A percentile compares a stretch with the other conserved stretches of the same genome.
These are phyloP conservation scores for Zeuzera pyrina DNA, from an alignment of 2,888 invertebrate genomes.

Conservation along the genomic window DNA sequence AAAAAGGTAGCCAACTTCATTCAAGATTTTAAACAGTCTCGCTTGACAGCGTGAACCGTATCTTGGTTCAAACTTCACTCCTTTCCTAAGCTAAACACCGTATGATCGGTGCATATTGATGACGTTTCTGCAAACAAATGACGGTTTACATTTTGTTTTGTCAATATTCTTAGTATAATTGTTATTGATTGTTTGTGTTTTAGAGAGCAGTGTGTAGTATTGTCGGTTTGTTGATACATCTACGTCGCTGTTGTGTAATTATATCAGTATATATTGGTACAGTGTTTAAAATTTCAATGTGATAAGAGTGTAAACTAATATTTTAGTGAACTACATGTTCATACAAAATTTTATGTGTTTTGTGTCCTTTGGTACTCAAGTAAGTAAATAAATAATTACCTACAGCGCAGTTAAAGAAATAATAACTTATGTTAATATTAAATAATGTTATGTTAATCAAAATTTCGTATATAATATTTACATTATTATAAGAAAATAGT, in stretches of 20 bases:
- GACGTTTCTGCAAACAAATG: conserved; percentile 53
- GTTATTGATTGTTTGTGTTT: conserved; percentile 15
- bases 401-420: too few species aligned
- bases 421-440: too few species aligned
- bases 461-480: too few species aligned
- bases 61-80: conserved; percentile 47
- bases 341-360: background rate
- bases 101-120: conserved; percentile 46
- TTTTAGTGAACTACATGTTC: background rate
- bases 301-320: conserved; percentile 5
- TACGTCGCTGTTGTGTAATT: conserved; percentile 18
- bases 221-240: conserved; percentile 4
- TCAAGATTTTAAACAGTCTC: conserved; percentile 31
- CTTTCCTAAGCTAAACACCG: conserved; percentile 35
- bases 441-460: too few species aligned
- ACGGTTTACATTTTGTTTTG: conserved; percentile 54
- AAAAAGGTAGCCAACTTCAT: conserved; percentile 53
- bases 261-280: too few species aligned
- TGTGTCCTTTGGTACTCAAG: too few species aligned
- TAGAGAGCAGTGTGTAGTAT: conserved; percentile 2
- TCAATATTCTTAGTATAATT: conserved; percentile 42
- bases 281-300: conserved; percentile 10
- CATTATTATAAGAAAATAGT: too few species aligned
- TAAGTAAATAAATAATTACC: too few species aligned
- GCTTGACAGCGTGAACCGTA: conserved; percentile 24